Conservation (phyloP, 2,113 vertebrate genomes). For the Crotophaga sulcirostris region DNA sequence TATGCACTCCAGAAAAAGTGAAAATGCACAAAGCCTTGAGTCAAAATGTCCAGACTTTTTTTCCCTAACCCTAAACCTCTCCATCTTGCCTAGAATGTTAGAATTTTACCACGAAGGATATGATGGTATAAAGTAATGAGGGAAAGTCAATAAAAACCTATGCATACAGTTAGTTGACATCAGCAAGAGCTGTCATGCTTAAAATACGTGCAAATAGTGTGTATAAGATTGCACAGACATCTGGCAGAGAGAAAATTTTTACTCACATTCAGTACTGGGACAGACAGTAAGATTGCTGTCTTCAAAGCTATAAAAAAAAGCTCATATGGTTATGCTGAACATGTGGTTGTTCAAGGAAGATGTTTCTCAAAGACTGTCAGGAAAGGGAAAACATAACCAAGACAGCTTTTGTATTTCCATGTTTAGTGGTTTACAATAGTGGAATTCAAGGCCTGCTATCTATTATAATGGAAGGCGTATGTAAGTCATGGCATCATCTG, state of each 20-base stretch:
- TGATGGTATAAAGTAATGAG: neutral
- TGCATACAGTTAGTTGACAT: neutral
- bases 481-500: constrained; percentile 41
- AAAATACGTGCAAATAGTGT: neutral
- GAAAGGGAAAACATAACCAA: constrained; percentile 40
- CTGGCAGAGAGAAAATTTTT: neutral
- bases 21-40: neutral
- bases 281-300: constrained; percentile 9
- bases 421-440: constrained; percentile 27
- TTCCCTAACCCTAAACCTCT: neutral
- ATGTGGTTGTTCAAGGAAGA: constrained; percentile 50
- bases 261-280: neutral
- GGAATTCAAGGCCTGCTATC: constrained; percentile 6
- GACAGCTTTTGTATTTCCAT: constrained; percentile 44
- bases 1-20: neutral
- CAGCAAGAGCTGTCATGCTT: neutral
- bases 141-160: neutral
- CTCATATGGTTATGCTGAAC: constrained; percentile 35
- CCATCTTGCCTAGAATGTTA: neutral
- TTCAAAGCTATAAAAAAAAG: constrained; percentile 31
- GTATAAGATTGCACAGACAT: neutral
- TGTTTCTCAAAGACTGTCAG: constrained; percentile 43
- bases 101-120: neutral
- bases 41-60: neutral
- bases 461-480: neutral